Base-by-base conservation (phyloP, 2,113 vertebrate species). In the Crocuta crocuta region DNA sequence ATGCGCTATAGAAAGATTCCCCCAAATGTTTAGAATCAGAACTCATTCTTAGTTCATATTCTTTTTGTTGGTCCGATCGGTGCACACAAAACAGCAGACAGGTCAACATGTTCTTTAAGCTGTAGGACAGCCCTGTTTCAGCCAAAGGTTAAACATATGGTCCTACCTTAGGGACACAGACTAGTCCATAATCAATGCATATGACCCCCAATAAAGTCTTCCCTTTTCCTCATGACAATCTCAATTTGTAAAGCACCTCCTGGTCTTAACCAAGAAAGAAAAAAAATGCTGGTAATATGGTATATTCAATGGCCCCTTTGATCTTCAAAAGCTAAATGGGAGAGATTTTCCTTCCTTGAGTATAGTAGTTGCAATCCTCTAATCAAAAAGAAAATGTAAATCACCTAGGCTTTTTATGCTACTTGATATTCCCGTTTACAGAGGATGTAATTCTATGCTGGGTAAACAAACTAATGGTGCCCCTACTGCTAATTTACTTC, bases 361-460 rank as follows among this genome's bases (percentile, higher is more conserved):
- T 78, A 97, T 35, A 87, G 95, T 76, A 84, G 91, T 95, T 81
- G 78, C 45, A 96, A 97, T 94, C 78, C 84, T 96, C 95, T 97
- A 98, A 98, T 98, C 98, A 98, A 97, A 98, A 98, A 97, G 97
- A 95, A 97, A 98, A 98, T 98, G 97, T 95, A 98, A 98, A 98
- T 97, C 97, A 83, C 71, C 35, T 21, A 35, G 88, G 94, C 92
- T 96, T 98, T 98, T 97, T 97, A 94, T 97, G 94, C 89, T 98
- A 97, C 95, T 97, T 98, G 98, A 97, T 97, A 98, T 96, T 95
- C 96, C 89, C 48, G 2, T 96, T 98, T 96, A 83, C 71, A 95
- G 97, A 97, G 48, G 94, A 96, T 43, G 82, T 94, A 86, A 97
- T 98, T 97, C 91, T 93, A 95, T 97, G 94, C 97, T 95, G 73